Conservation (phyloP, 2,113 vertebrate species). For the Centropus unirufus region DNA sequence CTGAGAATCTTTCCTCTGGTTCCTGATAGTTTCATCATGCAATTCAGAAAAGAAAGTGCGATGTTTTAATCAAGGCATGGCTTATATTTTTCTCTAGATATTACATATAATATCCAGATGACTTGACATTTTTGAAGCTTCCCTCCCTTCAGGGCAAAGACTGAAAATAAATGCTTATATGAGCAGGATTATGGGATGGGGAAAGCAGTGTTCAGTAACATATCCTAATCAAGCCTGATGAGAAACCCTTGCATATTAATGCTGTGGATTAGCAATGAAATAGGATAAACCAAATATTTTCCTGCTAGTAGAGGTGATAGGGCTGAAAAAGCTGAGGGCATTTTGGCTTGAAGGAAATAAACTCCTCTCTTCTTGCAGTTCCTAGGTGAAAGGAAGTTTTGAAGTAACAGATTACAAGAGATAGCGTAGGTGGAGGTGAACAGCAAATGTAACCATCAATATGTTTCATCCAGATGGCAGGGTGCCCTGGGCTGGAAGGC, state of each 20-base stretch:
- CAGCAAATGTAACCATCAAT: not conserved
- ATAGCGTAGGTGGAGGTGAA: not conserved
- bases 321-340: not conserved
- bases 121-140: not conserved
- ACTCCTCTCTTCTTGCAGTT: not conserved
- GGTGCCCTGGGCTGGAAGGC: not conserved
- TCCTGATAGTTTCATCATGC: not conserved
- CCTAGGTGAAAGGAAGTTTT: not conserved
- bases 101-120: not conserved
- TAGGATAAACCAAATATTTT: not conserved
- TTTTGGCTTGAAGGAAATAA: not conserved
- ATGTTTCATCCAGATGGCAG: not conserved
- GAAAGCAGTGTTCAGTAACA: not conserved
- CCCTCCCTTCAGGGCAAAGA: not conserved
- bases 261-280: not conserved
- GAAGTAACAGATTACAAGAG: not conserved
- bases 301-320: not conserved
- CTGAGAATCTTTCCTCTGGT: not conserved
- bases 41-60: not conserved
- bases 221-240: not conserved
- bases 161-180: conserved; percentile 22
- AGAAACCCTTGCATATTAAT: not conserved
- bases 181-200: not conserved
- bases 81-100: not conserved
- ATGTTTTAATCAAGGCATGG: not conserved